A percentile compares a stretch with the other conserved stretches of the same genome.
Evolutionary conservation across 2,113 vertebrate genomes (phyloP).

Genomic region (Trinectes maculatus): DNA sequence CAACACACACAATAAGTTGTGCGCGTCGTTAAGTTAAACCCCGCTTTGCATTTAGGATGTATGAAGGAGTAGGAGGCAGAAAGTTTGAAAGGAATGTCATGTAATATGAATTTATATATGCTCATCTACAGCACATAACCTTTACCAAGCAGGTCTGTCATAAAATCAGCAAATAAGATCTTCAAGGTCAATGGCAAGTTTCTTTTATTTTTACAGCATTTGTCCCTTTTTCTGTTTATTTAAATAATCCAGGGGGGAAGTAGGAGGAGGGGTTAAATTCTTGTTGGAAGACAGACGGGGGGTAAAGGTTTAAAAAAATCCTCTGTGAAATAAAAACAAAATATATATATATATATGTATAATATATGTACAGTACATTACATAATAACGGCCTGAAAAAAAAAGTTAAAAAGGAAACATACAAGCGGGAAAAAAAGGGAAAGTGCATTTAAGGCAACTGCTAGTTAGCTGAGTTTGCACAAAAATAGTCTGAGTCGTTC

Average conservation of each 20-base stretch:
- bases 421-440: slow-evolving; percentile 8
- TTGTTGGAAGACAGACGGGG: slow-evolving; percentile 69
- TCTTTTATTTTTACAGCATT: slow-evolving; percentile 64
- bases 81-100: background rate
- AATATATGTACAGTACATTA: slow-evolving; percentile 52
- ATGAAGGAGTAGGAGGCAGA: too few relatives aligned
- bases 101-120: background rate
- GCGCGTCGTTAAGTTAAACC: background rate
- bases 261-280: slow-evolving; percentile 38
- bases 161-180: slow-evolving; percentile 29
- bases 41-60: too few relatives aligned
- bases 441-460: slow-evolving; percentile 75
- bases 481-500: slow-evolving; percentile 54
- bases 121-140: background rate
- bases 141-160: background rate
- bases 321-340: slow-evolving; percentile 62
- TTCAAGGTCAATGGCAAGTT: slow-evolving; percentile 50
- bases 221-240: slow-evolving; percentile 55
- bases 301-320: slow-evolving; percentile 53
- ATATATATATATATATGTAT: slow-evolving; percentile 4
- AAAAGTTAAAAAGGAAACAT: slow-evolving; percentile 44
- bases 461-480: slow-evolving; percentile 68
- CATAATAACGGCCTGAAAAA: slow-evolving; percentile 41
- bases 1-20: background rate
- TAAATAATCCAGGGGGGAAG: slow-evolving; percentile 69